Evolutionary conservation across 23 tunicate genomes (phyloP).

Genomic region (Oikopleura vanhoeffeni): DNA sequence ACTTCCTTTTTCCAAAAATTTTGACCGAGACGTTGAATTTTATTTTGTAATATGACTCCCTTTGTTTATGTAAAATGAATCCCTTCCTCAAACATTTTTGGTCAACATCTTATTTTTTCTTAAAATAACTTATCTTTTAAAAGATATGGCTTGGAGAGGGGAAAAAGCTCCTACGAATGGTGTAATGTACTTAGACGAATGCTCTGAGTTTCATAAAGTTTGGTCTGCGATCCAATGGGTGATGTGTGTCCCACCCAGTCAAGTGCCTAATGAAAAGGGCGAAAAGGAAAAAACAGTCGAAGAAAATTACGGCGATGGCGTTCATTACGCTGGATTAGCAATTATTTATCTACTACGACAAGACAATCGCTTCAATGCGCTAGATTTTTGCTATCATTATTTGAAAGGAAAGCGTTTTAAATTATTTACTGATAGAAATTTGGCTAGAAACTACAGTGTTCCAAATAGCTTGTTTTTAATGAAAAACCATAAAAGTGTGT

Average conservation of each 20-base stretch:
- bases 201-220: slow-evolving; percentile 59
- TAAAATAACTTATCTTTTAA: not conserved
- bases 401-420: slow-evolving; percentile 29
- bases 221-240: slow-evolving; percentile 97
- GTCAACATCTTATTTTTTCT: no score
- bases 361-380: slow-evolving; percentile 57
- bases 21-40: not conserved
- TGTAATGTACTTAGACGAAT: slow-evolving; percentile 88
- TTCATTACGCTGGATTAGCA: slow-evolving; percentile 77
- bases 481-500: no score
- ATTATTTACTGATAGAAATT: no score
- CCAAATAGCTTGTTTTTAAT: no score
- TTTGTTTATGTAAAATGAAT: no score
- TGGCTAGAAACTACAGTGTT: no score
- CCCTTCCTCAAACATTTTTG: no score
- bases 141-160: not conserved
- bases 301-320: slow-evolving; percentile 77
- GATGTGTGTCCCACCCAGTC: slow-evolving; percentile 51
- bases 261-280: no score
- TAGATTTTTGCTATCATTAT: slow-evolving; percentile 74
- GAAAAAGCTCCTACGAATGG: slow-evolving; percentile 52
- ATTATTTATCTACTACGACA: slow-evolving; percentile 53
- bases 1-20: no score
- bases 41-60: no score
- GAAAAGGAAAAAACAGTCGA: slow-evolving; percentile 34